Conservation (phyloP, 1,140 invertebrate species). For the Ladona fulva region DNA sequence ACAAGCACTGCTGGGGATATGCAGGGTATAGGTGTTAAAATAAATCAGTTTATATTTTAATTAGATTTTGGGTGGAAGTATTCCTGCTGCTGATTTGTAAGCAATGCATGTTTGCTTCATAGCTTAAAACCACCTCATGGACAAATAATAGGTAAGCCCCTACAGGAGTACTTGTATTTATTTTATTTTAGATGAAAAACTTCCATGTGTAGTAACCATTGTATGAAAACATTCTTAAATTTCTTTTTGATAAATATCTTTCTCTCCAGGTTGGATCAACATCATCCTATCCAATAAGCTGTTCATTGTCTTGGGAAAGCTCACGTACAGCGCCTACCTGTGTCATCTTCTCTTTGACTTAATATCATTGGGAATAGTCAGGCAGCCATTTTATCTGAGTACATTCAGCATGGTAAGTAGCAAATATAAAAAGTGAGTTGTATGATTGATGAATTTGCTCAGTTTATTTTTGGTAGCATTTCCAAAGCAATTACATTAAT, state of each 20-base stretch:
- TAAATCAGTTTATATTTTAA: too few relatives aligned
- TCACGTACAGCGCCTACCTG: slow-evolving; percentile 63
- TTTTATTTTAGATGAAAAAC: neutral
- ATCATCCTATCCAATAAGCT: neutral
- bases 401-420: slow-evolving; percentile 27
- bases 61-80: too few relatives aligned
- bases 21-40: too few relatives aligned
- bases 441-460: neutral
- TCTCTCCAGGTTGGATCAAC: neutral
- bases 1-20: too few relatives aligned
- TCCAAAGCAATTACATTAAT: neutral
- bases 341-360: slow-evolving; percentile 41
- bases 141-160: too few relatives aligned
- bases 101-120: too few relatives aligned
- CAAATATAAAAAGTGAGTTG: neutral
- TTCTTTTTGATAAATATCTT: neutral
- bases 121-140: too few relatives aligned
- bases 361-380: slow-evolving; percentile 21
- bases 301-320: slow-evolving; percentile 45
- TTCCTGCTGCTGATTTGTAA: too few relatives aligned
- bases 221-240: neutral
- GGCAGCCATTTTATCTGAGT: slow-evolving; percentile 26
- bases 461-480: neutral
- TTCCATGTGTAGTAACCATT: neutral
- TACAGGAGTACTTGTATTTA: too few relatives aligned